These are phyloP conservation scores for Marasmarcha lunaedactyla DNA, from an alignment of 2,888 invertebrate species.

Conservation along the genomic window DNA sequence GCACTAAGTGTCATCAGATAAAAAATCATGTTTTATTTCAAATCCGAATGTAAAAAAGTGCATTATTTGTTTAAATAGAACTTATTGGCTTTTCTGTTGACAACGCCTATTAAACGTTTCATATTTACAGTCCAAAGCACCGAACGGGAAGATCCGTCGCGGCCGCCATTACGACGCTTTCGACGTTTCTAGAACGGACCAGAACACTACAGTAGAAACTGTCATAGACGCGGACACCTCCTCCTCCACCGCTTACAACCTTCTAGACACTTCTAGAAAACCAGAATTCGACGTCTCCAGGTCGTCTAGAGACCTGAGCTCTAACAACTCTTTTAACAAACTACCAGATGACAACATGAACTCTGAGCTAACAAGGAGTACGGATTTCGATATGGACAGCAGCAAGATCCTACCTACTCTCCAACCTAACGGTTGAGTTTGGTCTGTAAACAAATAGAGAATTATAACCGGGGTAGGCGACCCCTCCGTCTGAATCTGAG, in stretches of 20 bases:
- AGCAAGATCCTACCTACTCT: slow-evolving; percentile 53
- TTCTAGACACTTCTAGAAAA: slow-evolving; percentile 38
- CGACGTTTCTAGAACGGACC: slow-evolving; percentile 43
- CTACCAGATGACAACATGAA: slow-evolving; percentile 64
- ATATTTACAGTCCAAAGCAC: slow-evolving; percentile 43
- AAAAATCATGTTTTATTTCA: too few species aligned
- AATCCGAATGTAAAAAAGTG: too few species aligned
- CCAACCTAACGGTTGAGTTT: slow-evolving; percentile 57
- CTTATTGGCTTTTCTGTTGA: too few species aligned
- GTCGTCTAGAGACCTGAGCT: slow-evolving; percentile 10
- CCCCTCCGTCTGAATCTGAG: slow-evolving; percentile 29
- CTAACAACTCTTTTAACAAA: slow-evolving; percentile 35
- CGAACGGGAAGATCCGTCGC: slow-evolving; percentile 45
- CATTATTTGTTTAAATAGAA: too few species aligned
- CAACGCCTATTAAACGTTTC: too few species aligned
- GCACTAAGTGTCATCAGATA: too few species aligned
- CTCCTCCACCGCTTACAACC: slow-evolving; percentile 24
- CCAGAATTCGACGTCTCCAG: slow-evolving; percentile 26
- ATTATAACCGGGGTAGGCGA: slow-evolving; percentile 53
- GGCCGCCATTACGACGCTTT: slow-evolving; percentile 34
- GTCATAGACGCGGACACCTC: slow-evolving; percentile 23
- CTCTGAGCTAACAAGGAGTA: slow-evolving; percentile 39
- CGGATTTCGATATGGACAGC: slow-evolving; percentile 36
- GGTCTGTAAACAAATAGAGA: slow-evolving; percentile 19
- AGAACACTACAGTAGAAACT: slow-evolving; percentile 41